Conservation (phyloP, 2,888 invertebrate genomes). For the Troides oblongomaculatus region DNA sequence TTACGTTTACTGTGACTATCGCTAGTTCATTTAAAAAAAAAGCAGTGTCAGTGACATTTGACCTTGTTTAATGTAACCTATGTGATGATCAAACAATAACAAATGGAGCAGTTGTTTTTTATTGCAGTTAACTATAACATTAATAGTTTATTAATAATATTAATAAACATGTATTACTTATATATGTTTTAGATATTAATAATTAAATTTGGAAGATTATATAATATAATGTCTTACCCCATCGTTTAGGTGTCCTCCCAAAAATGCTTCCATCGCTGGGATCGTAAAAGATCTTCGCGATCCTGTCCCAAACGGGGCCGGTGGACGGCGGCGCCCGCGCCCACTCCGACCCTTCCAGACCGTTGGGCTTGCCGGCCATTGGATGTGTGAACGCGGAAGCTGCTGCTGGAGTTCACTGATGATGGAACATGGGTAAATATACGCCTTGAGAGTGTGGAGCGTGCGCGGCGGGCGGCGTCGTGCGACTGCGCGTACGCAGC, state of each 20-base stretch:
- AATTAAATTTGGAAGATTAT: neutral
- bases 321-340: slow-evolving; percentile 58
- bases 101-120: neutral
- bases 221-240: slow-evolving; percentile 58
- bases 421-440: neutral
- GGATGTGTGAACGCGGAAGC: slow-evolving; percentile 10
- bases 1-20: no score
- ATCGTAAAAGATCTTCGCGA: slow-evolving; percentile 58
- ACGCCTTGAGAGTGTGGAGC: neutral
- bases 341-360: slow-evolving; percentile 60
- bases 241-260: slow-evolving; percentile 67
- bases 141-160: neutral
- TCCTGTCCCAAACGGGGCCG: slow-evolving; percentile 48
- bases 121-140: neutral
- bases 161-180: neutral
- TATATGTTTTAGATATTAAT: neutral
- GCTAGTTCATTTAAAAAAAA: neutral
- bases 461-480: slow-evolving; percentile 10
- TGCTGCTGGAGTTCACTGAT: neutral
- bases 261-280: slow-evolving; percentile 65
- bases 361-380: slow-evolving; percentile 61
- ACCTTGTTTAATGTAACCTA: slow-evolving; percentile 2
- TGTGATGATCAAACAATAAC: neutral
- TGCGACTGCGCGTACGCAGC: slow-evolving; percentile 36
- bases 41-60: slow-evolving; percentile 12